These are phyloP conservation scores for Drosophila aldrichi DNA, from an alignment of 2,888 invertebrate species.

Conservation along the genomic window DNA sequence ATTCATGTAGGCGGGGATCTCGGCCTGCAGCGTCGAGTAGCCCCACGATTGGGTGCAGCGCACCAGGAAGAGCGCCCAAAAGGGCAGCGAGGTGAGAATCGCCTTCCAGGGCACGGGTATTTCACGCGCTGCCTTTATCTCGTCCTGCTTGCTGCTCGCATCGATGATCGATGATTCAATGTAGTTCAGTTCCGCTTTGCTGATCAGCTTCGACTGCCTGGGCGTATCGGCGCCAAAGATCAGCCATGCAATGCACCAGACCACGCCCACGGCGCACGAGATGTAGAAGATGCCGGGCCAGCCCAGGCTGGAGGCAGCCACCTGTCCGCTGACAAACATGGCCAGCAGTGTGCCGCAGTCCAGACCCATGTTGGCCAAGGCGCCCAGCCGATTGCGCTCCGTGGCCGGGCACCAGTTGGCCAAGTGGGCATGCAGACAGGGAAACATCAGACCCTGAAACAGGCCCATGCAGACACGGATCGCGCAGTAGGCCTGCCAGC, in stretches of 20 bases:
- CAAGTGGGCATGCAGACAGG: slow-evolving; percentile 88
- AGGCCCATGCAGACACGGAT: slow-evolving; percentile 89
- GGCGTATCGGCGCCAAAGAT: slow-evolving; percentile 88
- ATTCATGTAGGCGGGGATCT: slow-evolving; percentile 90
- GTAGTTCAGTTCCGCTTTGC: slow-evolving; percentile 86
- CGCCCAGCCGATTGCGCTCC: slow-evolving; percentile 88
- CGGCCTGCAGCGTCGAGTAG: slow-evolving; percentile 89
- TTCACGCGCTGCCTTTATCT: slow-evolving; percentile 18
- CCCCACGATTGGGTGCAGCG: slow-evolving; percentile 90
- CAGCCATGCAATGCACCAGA: slow-evolving; percentile 87
- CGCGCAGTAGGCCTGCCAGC: slow-evolving; percentile 87
- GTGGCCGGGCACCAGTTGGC: slow-evolving; percentile 89
- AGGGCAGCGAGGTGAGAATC: slow-evolving; percentile 88
- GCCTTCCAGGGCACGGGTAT: slow-evolving; percentile 88
- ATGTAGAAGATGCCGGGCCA: slow-evolving; percentile 90
- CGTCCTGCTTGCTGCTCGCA: slow-evolving; percentile 34
- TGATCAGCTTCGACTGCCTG: slow-evolving; percentile 86
- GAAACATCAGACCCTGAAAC: slow-evolving; percentile 89
- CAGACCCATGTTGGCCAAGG: slow-evolving; percentile 87
- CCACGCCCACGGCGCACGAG: slow-evolving; percentile 86
- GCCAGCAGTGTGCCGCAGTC: slow-evolving; percentile 89
- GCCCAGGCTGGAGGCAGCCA: slow-evolving; percentile 87
- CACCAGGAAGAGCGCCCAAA: slow-evolving; percentile 87
- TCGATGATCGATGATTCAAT: slow-evolving; percentile 86
- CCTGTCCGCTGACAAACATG: slow-evolving; percentile 88